Evolutionary conservation across 2,888 invertebrate genomes (phyloP).

Genomic region (Cryptophagus acutangulus): DNA sequence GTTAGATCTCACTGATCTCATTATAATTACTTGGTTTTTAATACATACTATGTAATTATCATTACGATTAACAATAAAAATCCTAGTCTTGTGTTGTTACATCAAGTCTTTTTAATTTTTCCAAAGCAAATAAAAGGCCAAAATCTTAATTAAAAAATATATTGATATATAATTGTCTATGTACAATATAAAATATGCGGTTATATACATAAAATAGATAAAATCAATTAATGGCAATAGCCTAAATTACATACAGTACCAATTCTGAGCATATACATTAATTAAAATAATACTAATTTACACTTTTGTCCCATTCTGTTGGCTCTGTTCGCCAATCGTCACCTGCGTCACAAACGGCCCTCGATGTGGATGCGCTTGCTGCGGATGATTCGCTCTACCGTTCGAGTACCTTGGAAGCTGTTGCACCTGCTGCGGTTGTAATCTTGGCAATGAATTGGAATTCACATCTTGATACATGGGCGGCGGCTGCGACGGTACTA

Average conservation of each 20-base stretch:
- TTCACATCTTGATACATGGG: slow-evolving; percentile 35
- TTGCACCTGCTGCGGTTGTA: slow-evolving; percentile 29
- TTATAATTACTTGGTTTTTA: too few species aligned
- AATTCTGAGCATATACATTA: neutral
- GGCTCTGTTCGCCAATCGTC: slow-evolving; percentile 53
- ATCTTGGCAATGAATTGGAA: slow-evolving; percentile 38
- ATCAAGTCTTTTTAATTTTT: too few species aligned
- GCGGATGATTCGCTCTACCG: slow-evolving; percentile 16
- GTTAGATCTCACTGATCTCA: too few species aligned
- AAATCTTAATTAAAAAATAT: too few species aligned
- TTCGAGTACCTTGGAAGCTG: slow-evolving; percentile 20
- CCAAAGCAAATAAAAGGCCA: too few species aligned
- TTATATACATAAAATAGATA: slow-evolving; percentile 27
- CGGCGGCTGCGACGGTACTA: slow-evolving; percentile 23
- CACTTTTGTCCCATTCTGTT: slow-evolving; percentile 45
- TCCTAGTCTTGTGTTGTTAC: too few species aligned
- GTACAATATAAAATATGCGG: slow-evolving; percentile 33
- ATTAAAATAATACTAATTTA: slow-evolving; percentile 21
- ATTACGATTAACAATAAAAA: too few species aligned
- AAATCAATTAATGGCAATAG: slow-evolving; percentile 22
- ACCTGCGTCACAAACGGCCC: slow-evolving; percentile 62
- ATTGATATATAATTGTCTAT: too few species aligned
- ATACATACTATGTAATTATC: too few species aligned
- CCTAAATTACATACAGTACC: too few species aligned
- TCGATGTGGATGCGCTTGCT: too few species aligned